Percentiles rank a stretch among this genome's conserved stretches.
Evolutionary conservation across 2,888 invertebrate genomes (phyloP).

Genomic region (Erpobdella octoculata): DNA sequence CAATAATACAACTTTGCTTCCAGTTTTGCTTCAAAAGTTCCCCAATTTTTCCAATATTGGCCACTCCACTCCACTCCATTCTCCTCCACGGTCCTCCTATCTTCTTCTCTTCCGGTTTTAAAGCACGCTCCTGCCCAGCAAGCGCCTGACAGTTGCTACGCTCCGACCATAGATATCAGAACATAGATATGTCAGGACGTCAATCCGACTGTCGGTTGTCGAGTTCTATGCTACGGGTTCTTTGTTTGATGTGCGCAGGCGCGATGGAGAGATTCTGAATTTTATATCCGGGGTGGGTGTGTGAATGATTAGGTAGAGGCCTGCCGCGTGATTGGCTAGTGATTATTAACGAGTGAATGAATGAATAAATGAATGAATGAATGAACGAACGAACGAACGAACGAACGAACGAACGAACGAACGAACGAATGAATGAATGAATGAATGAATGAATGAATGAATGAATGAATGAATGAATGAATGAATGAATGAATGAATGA

Average conservation of each 20-base stretch:
- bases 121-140: no score
- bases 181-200: slow-evolving; percentile 20
- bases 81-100: no score
- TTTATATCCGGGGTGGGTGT: no score
- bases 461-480: not conserved
- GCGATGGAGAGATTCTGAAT: no score
- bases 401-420: not conserved
- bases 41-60: no score
- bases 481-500: not conserved
- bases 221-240: slow-evolving; percentile 16
- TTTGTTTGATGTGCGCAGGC: not conserved
- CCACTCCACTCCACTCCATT: no score
- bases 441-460: slow-evolving; percentile 14
- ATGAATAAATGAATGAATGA: not conserved
- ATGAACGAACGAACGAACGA: not conserved
- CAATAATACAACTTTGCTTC: no score
- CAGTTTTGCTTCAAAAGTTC: no score
- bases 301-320: no score
- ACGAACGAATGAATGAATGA: not conserved
- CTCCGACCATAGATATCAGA: slow-evolving; percentile 8
- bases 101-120: no score
- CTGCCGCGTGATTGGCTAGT: not conserved
- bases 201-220: slow-evolving; percentile 11
- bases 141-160: slow-evolving; percentile 9
- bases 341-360: not conserved